These are phyloP conservation scores for Shinisaurus crocodilurus DNA, from an alignment of 2,113 vertebrate species.

Conservation along the genomic window DNA sequence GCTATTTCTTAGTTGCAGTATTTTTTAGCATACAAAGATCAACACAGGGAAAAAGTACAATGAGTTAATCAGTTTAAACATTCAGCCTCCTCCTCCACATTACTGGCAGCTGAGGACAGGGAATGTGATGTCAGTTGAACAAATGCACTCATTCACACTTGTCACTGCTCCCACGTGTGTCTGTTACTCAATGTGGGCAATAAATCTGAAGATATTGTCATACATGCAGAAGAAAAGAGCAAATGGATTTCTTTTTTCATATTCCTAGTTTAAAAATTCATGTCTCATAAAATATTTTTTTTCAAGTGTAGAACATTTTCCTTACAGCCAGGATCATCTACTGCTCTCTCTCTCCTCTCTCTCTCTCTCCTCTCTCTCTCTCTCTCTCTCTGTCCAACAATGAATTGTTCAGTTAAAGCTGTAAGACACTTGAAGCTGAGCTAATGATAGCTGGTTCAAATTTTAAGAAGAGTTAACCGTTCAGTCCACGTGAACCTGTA, in stretches of 20 bases:
- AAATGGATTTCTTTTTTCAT: background rate
- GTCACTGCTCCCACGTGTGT: slow-evolving; percentile 14
- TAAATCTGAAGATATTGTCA: slow-evolving; percentile 13
- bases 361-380: background rate
- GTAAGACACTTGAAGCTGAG: background rate
- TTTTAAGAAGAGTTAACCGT: background rate
- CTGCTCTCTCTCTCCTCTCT: background rate
- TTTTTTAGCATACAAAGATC: background rate
- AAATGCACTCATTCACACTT: slow-evolving; percentile 26
- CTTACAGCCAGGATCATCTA: background rate
- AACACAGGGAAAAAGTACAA: background rate
- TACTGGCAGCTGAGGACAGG: background rate
- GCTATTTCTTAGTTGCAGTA: background rate
- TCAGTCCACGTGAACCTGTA: background rate
- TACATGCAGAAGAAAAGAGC: slow-evolving; percentile 11
- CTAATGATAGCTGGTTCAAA: background rate
- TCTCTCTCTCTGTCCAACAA: background rate
- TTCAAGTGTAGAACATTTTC: background rate
- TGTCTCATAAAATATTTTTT: background rate
- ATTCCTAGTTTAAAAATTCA: background rate
- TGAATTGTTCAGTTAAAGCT: background rate
- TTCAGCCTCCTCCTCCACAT: background rate
- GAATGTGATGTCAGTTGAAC: background rate
- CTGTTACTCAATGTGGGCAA: slow-evolving; percentile 27
- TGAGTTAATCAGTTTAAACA: slow-evolving; percentile 6